Conservation (phyloP, 1,140 invertebrate genomes). For the Conus ventricosus region DNA sequence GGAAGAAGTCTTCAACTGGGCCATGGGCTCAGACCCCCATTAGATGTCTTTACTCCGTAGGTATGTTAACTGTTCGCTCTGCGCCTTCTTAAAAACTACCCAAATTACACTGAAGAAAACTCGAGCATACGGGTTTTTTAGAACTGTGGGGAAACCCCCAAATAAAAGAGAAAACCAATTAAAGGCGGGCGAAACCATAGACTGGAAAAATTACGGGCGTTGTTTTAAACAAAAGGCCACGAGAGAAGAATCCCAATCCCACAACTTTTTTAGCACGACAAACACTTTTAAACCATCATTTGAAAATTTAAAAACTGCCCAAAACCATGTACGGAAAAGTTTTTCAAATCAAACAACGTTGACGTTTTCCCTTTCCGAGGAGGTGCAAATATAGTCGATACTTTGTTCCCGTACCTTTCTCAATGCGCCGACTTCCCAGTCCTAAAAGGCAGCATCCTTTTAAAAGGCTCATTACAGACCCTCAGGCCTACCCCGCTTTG, state of each 20-base stretch:
- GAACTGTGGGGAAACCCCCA: neutral
- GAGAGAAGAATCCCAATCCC: constrained; percentile 80
- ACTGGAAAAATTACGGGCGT: constrained; percentile 81
- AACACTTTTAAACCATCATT: constrained; percentile 72
- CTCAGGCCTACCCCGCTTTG: constrained; percentile 59
- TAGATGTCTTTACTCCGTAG: constrained; percentile 1
- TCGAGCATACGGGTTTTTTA: neutral
- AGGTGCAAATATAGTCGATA: constrained; percentile 75
- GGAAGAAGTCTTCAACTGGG: constrained; percentile 41
- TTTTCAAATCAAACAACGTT: constrained; percentile 76
- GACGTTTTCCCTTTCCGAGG: constrained; percentile 83
- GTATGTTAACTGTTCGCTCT: neutral
- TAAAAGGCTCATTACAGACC: constrained; percentile 76
- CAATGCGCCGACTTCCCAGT: constrained; percentile 96
- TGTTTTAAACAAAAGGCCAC: constrained; percentile 62
- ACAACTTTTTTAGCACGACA: constrained; percentile 71
- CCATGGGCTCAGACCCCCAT: constrained; percentile 22
- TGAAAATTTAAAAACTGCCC: constrained; percentile 79
- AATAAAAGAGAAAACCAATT: neutral
- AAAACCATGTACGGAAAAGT: constrained; percentile 91
- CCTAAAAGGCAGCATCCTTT: constrained; percentile 90
- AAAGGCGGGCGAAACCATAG: constrained; percentile 74
- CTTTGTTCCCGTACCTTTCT: constrained; percentile 80
- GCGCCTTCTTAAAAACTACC: neutral
- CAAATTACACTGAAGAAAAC: constrained; percentile 22